Base-by-base conservation (phyloP, 2,888 invertebrate genomes). In the Xestia rhomboidea region DNA sequence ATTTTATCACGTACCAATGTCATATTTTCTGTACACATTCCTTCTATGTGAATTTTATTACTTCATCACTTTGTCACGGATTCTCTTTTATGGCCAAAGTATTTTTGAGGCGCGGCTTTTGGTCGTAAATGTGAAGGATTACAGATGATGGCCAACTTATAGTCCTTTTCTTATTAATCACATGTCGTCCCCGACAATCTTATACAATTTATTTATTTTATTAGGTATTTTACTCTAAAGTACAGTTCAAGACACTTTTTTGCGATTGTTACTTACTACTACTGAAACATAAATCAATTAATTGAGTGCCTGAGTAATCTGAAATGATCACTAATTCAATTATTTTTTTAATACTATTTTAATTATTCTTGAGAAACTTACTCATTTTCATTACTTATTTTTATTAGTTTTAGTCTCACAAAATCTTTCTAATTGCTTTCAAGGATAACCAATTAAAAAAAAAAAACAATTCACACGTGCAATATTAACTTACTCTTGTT, bases 1-100 rank as follows among this genome's bases (percentile, higher is more conserved):
- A 93, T 93, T 92, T 93, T 94, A 93, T 93, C 94, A 95, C 94
- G 94, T 93, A 89, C 92, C 85, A 91, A 90, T 86, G 87, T 90
- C 92, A 92, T 93, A 93, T 93, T 92, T 92, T 89, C 85, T 84
- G 85, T 87, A 83, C 88, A 89, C 82, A 88, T 88, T 88, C 87
- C 82, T 88, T 88, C 81, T 81, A 88, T 89, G 87, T 72, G 88
- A 85, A 88, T 89, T 91, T 91, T 90, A 91, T 88, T 89, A 88
- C 87, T 89, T 88, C 81, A 86, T 87, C 88, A 87, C 83, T 89
- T 89, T 87, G 87, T 88, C 87, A 86, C 85, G 67, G 73, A 85
- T 80, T 88, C 68, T 75, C 73, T 81, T 87, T 81, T 86, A 82
- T 73, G 63, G 54, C 77, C 46, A 51, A 73, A 76, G 73, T 85